These are phyloP conservation scores for Latrodectus hesperus DNA, from an alignment of 2,888 invertebrate species.

Conservation along the genomic window DNA sequence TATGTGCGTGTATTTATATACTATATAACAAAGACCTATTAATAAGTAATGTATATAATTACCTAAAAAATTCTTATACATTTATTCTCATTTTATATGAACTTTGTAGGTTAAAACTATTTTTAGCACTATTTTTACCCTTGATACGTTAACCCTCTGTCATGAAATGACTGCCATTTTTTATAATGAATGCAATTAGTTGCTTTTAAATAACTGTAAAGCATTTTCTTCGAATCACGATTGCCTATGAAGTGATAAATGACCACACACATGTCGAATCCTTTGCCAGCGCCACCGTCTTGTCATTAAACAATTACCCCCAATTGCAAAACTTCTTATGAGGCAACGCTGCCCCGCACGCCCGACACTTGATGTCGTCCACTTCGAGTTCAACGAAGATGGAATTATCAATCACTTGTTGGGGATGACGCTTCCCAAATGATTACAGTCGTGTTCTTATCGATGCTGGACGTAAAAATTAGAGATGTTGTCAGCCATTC, in stretches of 20 bases:
- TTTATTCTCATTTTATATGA: too few species aligned
- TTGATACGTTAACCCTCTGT: too few species aligned
- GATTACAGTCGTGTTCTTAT: neutral
- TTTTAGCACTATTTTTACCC: too few species aligned
- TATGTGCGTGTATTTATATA: too few species aligned
- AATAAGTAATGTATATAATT: too few species aligned
- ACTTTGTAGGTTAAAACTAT: too few species aligned
- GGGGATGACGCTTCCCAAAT: neutral
- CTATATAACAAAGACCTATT: too few species aligned
- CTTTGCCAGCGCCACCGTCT: neutral
- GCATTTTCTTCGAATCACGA: neutral
- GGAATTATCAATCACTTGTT: conserved; percentile 1
- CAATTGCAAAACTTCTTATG: neutral
- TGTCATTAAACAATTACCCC: conserved; percentile 41
- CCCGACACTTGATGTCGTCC: neutral
- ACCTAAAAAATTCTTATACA: too few species aligned
- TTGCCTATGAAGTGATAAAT: neutral
- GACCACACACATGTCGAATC: neutral
- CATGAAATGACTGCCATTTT: too few species aligned
- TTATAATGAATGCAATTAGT: neutral
- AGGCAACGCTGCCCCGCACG: neutral
- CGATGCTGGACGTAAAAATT: neutral
- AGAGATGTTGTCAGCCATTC: neutral
- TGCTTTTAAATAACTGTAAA: neutral
- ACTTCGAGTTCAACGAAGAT: neutral